Evolutionary conservation across 2,113 vertebrate species (phyloP).

Genomic region (Pituophis catenifer): DNA sequence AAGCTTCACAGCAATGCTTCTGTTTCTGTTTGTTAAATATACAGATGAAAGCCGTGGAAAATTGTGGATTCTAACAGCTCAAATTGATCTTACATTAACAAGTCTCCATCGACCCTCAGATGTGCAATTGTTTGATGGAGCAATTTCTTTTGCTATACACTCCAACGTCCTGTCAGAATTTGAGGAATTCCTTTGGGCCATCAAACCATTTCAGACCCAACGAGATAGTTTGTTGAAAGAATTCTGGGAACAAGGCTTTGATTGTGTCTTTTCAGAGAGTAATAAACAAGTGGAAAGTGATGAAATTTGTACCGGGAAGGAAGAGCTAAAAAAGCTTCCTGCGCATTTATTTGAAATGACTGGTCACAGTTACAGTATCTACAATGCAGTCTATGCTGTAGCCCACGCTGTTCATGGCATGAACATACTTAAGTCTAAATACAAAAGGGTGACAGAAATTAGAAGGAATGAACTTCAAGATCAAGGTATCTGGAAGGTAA

Average conservation of each 20-base stretch:
- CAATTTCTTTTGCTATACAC: background rate
- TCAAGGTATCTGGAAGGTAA: background rate
- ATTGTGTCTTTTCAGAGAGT: too few species aligned
- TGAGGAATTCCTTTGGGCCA: background rate
- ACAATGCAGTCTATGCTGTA: background rate
- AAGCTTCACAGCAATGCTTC: background rate
- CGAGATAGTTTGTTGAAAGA: too few species aligned
- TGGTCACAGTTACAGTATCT: too few species aligned
- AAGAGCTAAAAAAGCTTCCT: too few species aligned
- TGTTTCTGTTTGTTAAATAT: too few species aligned
- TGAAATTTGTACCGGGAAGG: too few species aligned
- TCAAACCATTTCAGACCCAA: background rate
- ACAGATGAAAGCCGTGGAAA: background rate
- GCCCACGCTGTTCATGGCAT: background rate
- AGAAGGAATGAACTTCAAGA: background rate
- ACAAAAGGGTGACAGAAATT: background rate
- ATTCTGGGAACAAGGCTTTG: too few species aligned
- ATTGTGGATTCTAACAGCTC: too few species aligned
- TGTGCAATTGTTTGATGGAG: background rate
- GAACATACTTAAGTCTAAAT: background rate
- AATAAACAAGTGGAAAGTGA: too few species aligned
- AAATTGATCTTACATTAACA: background rate
- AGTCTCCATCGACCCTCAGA: background rate
- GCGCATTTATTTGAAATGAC: too few species aligned
- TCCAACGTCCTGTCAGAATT: background rate